phyloP scores from a whole-genome alignment of 2,113 vertebrate species.

The Progne subis region DNA sequence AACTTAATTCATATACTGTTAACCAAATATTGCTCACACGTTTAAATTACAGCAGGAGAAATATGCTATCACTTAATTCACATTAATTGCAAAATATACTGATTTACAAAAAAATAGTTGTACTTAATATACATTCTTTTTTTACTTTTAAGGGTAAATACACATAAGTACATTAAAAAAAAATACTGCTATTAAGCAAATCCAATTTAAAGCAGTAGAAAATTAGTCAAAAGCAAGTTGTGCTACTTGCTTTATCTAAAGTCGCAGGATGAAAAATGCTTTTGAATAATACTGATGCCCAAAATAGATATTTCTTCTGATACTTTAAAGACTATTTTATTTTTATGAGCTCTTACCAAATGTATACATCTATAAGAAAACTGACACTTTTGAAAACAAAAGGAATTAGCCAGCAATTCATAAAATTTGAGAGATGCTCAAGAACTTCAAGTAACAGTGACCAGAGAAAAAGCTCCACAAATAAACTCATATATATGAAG shows the following conservation, averaged over 20 bases:
- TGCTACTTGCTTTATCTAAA: not conserved
- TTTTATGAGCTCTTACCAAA: conserved; percentile 2
- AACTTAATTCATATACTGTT: not conserved
- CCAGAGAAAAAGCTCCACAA: not conserved
- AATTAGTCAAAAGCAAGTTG: not conserved
- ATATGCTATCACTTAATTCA: not conserved
- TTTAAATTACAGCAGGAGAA: conserved; percentile 15
- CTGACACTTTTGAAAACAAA: not conserved
- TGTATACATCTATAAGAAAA: not conserved
- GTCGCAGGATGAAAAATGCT: not conserved
- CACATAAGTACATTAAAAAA: not conserved
- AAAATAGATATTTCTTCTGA: not conserved
- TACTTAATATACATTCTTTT: not conserved
- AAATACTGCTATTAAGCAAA: not conserved
- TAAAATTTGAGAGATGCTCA: not conserved
- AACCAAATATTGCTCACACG: not conserved
- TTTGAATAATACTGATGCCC: not conserved
- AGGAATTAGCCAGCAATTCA: not conserved
- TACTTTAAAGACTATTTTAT: not conserved
- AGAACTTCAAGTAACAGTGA: not conserved
- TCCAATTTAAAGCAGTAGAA: not conserved
- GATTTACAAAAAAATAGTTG: not conserved
- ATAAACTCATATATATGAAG: not conserved
- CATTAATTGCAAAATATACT: not conserved
- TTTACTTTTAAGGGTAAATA: not conserved